Evolutionary conservation across 2,888 invertebrate species (phyloP).

Genomic region (Panorpa germanica): DNA sequence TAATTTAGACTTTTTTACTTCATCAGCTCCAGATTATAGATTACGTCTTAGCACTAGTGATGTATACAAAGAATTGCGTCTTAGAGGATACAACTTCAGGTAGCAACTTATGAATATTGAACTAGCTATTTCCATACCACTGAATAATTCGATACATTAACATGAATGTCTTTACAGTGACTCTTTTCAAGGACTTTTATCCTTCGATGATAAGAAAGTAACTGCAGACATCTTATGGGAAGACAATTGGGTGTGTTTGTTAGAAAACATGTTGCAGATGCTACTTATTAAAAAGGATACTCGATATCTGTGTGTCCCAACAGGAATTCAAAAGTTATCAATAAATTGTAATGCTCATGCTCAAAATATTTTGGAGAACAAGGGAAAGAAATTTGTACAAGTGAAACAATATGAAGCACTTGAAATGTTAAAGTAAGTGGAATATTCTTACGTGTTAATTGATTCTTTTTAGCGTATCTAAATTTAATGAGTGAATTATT

Average conservation of each 20-base stretch:
- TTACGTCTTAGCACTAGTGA: constrained; percentile 41
- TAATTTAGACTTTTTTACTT: constrained; percentile 23
- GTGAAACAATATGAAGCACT: too few species aligned
- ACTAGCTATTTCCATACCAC: too few species aligned
- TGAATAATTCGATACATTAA: too few species aligned
- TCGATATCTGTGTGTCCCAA: constrained; percentile 54
- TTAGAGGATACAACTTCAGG: constrained; percentile 39
- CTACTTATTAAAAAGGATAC: constrained; percentile 49
- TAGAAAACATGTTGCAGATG: constrained; percentile 80
- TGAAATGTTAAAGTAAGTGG: too few species aligned
- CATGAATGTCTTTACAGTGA: constrained; percentile 67
- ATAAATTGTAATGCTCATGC: constrained; percentile 48
- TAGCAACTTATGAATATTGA: too few species aligned
- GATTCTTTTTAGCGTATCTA: too few species aligned
- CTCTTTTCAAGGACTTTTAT: constrained; percentile 51
- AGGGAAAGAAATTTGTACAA: too few species aligned
- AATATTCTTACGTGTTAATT: too few species aligned
- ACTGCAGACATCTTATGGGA: too few species aligned
- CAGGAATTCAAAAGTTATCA: constrained; percentile 46
- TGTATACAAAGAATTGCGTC: constrained; percentile 47
- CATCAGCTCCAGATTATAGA: too few species aligned
- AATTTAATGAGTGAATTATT: too few species aligned
- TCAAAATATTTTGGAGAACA: too few species aligned
- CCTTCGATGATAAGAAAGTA: constrained; percentile 43
- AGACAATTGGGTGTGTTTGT: constrained; percentile 72